phyloP scores from a whole-genome alignment of 2,113 vertebrate genomes.

The Nerophis lumbriciformis region DNA sequence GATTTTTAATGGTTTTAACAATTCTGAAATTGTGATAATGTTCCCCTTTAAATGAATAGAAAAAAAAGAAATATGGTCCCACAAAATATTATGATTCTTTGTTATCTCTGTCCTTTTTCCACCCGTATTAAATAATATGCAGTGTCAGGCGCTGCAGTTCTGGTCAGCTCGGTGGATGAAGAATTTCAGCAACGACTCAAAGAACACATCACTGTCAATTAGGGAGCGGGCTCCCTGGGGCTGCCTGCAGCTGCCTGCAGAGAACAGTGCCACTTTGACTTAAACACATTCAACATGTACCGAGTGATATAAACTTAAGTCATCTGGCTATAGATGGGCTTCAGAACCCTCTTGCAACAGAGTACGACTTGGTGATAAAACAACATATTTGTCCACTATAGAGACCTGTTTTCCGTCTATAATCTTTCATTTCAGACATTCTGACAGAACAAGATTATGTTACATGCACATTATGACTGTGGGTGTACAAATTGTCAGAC shows the following conservation, averaged over 20 bases:
- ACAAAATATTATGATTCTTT: slow-evolving; percentile 23
- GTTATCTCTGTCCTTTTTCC: slow-evolving; percentile 37
- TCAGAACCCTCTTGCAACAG: neutral
- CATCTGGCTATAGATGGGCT: slow-evolving; percentile 36
- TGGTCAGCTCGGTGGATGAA: slow-evolving; percentile 55
- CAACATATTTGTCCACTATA: too few species aligned
- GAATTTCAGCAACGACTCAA: slow-evolving; percentile 58
- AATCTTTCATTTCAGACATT: too few species aligned
- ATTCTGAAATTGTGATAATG: too few species aligned
- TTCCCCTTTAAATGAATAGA: neutral
- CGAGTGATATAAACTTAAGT: slow-evolving; percentile 52
- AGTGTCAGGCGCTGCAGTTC: slow-evolving; percentile 61
- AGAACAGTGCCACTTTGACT: slow-evolving; percentile 64
- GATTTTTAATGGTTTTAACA: too few species aligned
- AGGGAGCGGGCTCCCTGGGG: slow-evolving; percentile 58
- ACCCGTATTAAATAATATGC: slow-evolving; percentile 64
- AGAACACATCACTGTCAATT: slow-evolving; percentile 75
- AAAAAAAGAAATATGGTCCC: neutral
- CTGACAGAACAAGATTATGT: too few species aligned
- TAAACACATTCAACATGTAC: slow-evolving; percentile 59
- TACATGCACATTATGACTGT: too few species aligned
- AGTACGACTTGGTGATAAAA: neutral
- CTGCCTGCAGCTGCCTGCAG: slow-evolving; percentile 55
- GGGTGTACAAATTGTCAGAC: too few species aligned
- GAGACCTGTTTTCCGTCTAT: too few species aligned